These are phyloP conservation scores for Bemisia tabaci DNA, from an alignment of 1,140 invertebrate species.

Conservation along the genomic window DNA sequence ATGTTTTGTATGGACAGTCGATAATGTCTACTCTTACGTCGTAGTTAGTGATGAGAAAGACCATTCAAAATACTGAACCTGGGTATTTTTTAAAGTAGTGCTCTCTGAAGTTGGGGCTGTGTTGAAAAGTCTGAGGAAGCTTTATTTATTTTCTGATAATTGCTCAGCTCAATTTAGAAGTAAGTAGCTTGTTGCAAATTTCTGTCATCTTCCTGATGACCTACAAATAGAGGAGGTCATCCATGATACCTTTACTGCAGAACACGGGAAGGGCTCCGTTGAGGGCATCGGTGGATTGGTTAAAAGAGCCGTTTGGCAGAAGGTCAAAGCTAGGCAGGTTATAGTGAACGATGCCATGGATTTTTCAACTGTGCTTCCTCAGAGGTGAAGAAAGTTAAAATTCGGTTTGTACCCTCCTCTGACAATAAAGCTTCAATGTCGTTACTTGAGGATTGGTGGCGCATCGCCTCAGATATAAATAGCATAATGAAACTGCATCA, in stretches of 20 bases:
- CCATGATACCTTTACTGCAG: constrained; percentile 27
- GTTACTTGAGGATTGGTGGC: not conserved
- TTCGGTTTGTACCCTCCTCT: not conserved
- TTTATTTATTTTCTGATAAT: not conserved
- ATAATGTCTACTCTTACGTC: not conserved
- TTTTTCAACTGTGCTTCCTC: not conserved
- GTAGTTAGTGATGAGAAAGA: not conserved
- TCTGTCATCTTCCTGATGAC: constrained; percentile 23
- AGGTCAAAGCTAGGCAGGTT: not conserved
- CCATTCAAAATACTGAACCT: not conserved
- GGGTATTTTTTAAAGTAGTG: not conserved
- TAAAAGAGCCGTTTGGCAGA: constrained; percentile 19
- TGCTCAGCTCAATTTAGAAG: not conserved
- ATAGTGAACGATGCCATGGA: constrained; percentile 2
- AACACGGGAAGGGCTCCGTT: constrained; percentile 26
- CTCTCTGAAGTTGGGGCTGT: not conserved
- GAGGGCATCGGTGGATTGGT: constrained; percentile 25
- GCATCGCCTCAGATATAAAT: not conserved
- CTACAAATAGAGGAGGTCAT: constrained; percentile 22
- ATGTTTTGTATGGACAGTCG: not conserved
- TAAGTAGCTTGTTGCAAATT: constrained; percentile 19
- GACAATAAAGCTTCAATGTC: not conserved
- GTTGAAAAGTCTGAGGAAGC: not conserved
- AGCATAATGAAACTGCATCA: not conserved
- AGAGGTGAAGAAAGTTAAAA: not conserved